These are phyloP conservation scores for Acleris emargana DNA, from an alignment of 2,888 invertebrate species.

Conservation along the genomic window DNA sequence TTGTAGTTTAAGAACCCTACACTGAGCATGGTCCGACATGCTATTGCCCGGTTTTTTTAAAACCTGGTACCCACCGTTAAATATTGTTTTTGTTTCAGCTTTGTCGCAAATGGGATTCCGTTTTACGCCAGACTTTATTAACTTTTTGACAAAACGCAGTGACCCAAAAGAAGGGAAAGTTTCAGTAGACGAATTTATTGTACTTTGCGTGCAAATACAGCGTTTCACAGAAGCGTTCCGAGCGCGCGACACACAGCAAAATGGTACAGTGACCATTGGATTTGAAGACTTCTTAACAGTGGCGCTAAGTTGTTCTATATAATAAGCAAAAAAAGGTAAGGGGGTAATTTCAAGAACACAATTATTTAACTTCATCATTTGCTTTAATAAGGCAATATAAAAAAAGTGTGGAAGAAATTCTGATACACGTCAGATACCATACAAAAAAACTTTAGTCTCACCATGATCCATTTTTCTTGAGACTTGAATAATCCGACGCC, in stretches of 20 bases:
- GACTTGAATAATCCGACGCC: slow-evolving; percentile 4
- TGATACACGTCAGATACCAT: slow-evolving; percentile 25
- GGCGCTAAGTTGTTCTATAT: slow-evolving; percentile 89
- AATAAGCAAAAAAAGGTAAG: slow-evolving; percentile 40
- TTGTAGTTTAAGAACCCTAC: too few species aligned
- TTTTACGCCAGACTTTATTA: slow-evolving; percentile 90
- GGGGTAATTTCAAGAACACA: slow-evolving; percentile 10
- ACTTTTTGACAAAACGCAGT: slow-evolving; percentile 87
- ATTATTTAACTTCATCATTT: slow-evolving; percentile 18
- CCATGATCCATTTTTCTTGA: slow-evolving; percentile 5
- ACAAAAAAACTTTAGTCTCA: slow-evolving; percentile 14
- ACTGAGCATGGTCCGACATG: too few species aligned
- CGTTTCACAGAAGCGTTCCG: slow-evolving; percentile 94
- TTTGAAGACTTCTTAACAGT: slow-evolving; percentile 96
- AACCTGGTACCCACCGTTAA: too few species aligned
- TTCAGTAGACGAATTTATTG: slow-evolving; percentile 94
- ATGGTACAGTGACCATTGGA: slow-evolving; percentile 91
- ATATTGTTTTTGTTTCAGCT: slow-evolving; percentile 78
- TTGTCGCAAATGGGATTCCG: slow-evolving; percentile 95
- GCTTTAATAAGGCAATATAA: slow-evolving; percentile 33
- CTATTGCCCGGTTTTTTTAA: too few species aligned
- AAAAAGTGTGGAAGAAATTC: slow-evolving; percentile 29
- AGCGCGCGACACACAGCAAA: slow-evolving; percentile 89
- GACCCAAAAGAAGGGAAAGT: slow-evolving; percentile 86
- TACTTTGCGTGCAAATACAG: slow-evolving; percentile 94